Conservation (phyloP, 2,113 vertebrate species). For the Dolichallabes microphthalmus region DNA sequence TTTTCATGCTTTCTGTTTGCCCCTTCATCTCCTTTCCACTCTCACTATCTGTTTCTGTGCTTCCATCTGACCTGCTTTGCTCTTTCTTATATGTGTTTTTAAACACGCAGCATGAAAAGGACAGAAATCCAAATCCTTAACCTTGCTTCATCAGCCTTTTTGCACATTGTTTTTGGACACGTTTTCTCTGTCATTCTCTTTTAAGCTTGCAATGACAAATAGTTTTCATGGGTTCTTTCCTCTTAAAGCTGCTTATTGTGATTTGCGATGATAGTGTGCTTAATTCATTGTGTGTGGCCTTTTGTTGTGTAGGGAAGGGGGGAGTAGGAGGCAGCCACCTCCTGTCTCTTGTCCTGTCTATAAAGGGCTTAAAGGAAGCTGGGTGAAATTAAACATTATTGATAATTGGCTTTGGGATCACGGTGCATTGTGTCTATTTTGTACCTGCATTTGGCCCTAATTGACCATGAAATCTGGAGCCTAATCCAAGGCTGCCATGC, state of each 20-base stretch:
- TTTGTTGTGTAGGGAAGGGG: slow-evolving; percentile 51
- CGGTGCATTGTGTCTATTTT: slow-evolving; percentile 67
- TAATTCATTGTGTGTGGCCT: slow-evolving; percentile 55
- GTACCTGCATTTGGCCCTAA: slow-evolving; percentile 75
- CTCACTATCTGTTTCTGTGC: background rate
- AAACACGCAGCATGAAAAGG: background rate
- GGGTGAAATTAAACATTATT: slow-evolving; percentile 75
- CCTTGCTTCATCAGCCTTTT: slow-evolving; percentile 12
- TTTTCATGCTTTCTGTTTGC: slow-evolving; percentile 7
- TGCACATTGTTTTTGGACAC: slow-evolving; percentile 28
- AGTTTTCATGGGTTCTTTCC: slow-evolving; percentile 31
- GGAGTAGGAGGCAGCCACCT: slow-evolving; percentile 16
- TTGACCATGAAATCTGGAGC: slow-evolving; percentile 76
- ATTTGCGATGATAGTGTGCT: slow-evolving; percentile 44
- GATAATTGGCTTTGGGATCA: slow-evolving; percentile 76
- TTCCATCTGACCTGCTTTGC: background rate
- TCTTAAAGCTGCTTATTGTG: slow-evolving; percentile 53
- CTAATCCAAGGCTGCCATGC: slow-evolving; percentile 62
- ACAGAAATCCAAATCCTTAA: background rate
- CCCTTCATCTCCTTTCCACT: background rate
- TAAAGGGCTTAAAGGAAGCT: slow-evolving; percentile 64
- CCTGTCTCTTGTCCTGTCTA: slow-evolving; percentile 45
- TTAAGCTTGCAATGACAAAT: slow-evolving; percentile 50
- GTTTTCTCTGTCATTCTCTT: slow-evolving; percentile 9
- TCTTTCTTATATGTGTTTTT: slow-evolving; percentile 6